Evolutionary conservation across 2,888 invertebrate genomes (phyloP).

Genomic region (Plagodis dolabraria): DNA sequence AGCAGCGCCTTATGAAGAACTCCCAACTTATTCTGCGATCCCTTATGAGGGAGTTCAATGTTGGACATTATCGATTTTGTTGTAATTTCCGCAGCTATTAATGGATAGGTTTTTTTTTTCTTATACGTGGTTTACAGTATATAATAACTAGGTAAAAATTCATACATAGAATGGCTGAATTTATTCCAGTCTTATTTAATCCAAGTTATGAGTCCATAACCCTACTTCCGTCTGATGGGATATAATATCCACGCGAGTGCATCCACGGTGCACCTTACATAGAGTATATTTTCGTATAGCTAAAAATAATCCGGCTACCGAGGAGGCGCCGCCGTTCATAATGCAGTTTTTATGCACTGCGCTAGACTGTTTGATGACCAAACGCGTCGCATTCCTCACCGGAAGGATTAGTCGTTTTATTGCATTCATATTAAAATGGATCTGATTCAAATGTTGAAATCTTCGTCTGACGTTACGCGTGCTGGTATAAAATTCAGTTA

Average conservation of each 20-base stretch:
- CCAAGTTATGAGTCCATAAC: constrained; percentile 6
- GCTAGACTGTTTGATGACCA: constrained; percentile 55
- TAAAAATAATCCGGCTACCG: constrained; percentile 67
- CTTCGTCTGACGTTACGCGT: no score
- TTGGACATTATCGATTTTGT: no score
- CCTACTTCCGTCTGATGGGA: constrained; percentile 41
- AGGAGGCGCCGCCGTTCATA: constrained; percentile 49
- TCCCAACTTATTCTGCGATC: no score
- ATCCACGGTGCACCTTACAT: constrained; percentile 58
- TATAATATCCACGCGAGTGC: constrained; percentile 56
- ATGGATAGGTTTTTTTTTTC: no score
- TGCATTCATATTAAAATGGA: background rate
- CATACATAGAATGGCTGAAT: background rate
- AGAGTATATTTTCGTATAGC: constrained; percentile 63
- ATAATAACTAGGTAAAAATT: no score
- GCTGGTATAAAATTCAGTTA: no score
- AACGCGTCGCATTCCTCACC: constrained; percentile 20
- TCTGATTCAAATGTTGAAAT: no score
- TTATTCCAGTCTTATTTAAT: background rate
- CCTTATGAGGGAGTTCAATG: no score
- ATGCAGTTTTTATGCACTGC: constrained; percentile 76
- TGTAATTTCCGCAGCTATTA: no score
- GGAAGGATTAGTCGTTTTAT: constrained; percentile 18
- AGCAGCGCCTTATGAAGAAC: no score
- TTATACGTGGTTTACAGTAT: no score